Percentiles rank a stretch among this genome's conserved stretches.
These are phyloP conservation scores for Coregonus sp. DNA, from an alignment of 2,797 vertebrate species.

Conservation along the genomic window DNA sequence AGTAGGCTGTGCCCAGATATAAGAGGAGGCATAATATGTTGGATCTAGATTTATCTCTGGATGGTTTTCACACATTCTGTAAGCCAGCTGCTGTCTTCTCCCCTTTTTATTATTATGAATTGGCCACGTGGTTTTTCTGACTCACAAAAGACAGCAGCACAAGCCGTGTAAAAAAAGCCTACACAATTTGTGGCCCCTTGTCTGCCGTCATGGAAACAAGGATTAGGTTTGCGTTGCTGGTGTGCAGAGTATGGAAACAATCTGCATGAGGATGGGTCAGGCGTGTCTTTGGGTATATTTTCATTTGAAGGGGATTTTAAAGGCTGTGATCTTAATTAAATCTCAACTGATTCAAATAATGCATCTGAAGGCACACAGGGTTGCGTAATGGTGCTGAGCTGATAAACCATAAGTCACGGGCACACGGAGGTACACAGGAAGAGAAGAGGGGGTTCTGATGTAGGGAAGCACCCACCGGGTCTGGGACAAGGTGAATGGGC, in stretches of 20 bases:
- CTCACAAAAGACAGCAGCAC: slow-evolving; percentile 81
- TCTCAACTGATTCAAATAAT: slow-evolving; percentile 89
- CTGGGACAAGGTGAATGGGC: slow-evolving; percentile 17
- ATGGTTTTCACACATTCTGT: slow-evolving; percentile 23
- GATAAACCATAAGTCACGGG: slow-evolving; percentile 83
- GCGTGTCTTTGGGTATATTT: slow-evolving; percentile 89
- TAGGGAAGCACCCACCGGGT: slow-evolving; percentile 11
- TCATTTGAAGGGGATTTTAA: slow-evolving; percentile 92
- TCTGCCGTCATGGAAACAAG: slow-evolving; percentile 90
- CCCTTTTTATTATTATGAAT: slow-evolving; percentile 53
- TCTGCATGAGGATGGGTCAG: slow-evolving; percentile 82
- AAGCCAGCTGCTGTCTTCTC: slow-evolving; percentile 30
- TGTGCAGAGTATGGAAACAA: slow-evolving; percentile 86
- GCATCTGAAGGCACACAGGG: slow-evolving; percentile 84
- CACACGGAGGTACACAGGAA: slow-evolving; percentile 57
- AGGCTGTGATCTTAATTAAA: slow-evolving; percentile 97
- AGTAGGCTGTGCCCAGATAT: neutral
- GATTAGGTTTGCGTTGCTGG: slow-evolving; percentile 86
- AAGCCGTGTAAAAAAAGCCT: slow-evolving; percentile 80
- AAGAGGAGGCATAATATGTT: slow-evolving; percentile 18
- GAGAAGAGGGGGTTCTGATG: slow-evolving; percentile 69
- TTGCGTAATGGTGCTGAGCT: slow-evolving; percentile 84
- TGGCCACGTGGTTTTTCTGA: slow-evolving; percentile 72
- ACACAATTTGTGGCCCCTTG: slow-evolving; percentile 81
- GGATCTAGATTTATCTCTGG: slow-evolving; percentile 24